These are phyloP conservation scores for Onchidella celtica DNA, from an alignment of 2,888 invertebrate species.

Conservation along the genomic window DNA sequence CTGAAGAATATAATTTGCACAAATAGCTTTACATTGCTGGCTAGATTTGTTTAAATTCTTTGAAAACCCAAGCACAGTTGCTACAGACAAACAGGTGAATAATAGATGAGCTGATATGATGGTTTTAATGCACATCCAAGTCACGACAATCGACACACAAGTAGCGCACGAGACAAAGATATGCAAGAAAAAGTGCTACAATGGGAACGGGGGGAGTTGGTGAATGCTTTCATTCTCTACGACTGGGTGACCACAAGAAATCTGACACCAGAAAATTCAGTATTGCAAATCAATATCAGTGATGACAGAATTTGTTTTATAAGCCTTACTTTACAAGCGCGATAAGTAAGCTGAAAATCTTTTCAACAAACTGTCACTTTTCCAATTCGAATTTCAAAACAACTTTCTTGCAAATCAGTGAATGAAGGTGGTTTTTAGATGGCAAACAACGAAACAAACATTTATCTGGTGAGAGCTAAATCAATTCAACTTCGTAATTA, in stretches of 20 bases:
- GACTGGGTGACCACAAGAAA: not conserved
- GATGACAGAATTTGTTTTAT: too few relatives aligned
- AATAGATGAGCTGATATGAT: conserved; percentile 24
- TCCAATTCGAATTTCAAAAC: too few relatives aligned
- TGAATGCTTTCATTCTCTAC: not conserved
- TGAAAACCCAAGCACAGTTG: not conserved
- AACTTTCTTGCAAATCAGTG: not conserved
- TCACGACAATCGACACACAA: conserved; percentile 37
- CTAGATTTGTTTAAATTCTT: too few relatives aligned
- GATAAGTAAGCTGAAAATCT: too few relatives aligned
- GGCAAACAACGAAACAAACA: not conserved
- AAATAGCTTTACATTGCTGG: too few relatives aligned
- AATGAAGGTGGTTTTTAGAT: not conserved
- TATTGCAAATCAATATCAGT: not conserved
- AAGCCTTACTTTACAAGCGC: too few relatives aligned
- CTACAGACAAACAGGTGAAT: not conserved
- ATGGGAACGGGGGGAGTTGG: not conserved
- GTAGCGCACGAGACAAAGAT: conserved; percentile 32
- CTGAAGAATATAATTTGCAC: too few relatives aligned
- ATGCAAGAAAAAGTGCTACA: conserved; percentile 34
- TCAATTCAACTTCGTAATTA: too few relatives aligned
- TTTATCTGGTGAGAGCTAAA: not conserved
- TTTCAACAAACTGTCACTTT: too few relatives aligned
- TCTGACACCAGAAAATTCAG: not conserved
- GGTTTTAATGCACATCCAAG: conserved; percentile 20